phyloP scores from a whole-genome alignment of 2,113 vertebrate genomes.

The Notechis scutatus region DNA sequence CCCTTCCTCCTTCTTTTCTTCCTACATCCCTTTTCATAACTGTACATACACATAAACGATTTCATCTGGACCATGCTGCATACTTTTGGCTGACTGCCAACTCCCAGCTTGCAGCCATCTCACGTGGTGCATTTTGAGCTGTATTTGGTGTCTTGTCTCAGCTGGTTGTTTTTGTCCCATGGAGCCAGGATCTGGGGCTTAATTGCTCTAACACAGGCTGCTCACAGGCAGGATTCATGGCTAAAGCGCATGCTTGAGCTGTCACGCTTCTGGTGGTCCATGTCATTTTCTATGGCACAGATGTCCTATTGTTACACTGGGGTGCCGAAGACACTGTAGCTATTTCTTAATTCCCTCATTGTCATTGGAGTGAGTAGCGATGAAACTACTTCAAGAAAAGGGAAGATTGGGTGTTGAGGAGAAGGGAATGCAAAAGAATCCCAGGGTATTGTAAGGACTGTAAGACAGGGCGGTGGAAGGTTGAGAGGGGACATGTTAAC shows the following conservation, averaged over 20 bases:
- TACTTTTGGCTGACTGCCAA: conserved; percentile 58
- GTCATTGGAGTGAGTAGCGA: background rate
- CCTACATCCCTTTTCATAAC: conserved; percentile 36
- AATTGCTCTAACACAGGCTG: conserved; percentile 45
- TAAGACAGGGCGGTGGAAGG: background rate
- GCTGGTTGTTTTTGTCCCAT: conserved; percentile 56
- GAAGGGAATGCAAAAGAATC: background rate
- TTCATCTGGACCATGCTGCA: conserved; percentile 42
- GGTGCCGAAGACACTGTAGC: conserved; percentile 33
- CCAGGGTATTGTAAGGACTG: background rate
- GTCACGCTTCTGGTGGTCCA: conserved; percentile 48
- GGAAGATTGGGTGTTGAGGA: background rate
- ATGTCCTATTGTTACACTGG: conserved; percentile 48
- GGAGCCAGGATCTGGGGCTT: conserved; percentile 48
- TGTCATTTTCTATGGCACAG: conserved; percentile 50
- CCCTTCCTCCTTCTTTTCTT: background rate
- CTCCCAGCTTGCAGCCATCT: conserved; percentile 58
- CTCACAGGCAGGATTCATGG: conserved; percentile 56
- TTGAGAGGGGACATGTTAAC: background rate
- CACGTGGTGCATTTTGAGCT: conserved; percentile 57
- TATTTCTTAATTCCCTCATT: background rate
- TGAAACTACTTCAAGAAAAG: background rate
- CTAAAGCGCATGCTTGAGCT: conserved; percentile 40
- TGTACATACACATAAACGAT: background rate
- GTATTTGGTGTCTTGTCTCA: conserved; percentile 58